Base-by-base conservation (phyloP, 30 jellyfish, hydroid and myxozoan genomes). In the Cassiopea andromeda region DNA sequence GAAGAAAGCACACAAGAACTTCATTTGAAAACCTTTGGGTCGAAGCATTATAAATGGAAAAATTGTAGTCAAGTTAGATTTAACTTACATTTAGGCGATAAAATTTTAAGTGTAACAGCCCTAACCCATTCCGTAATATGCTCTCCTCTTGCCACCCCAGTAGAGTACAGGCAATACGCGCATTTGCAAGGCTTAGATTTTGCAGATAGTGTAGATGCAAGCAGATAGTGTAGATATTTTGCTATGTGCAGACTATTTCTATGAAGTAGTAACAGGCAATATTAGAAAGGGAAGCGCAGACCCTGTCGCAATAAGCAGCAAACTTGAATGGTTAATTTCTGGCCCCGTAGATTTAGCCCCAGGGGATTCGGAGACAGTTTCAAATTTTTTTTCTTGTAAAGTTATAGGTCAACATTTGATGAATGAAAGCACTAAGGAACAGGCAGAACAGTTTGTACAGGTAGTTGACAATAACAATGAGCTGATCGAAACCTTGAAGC, bases 401-500 rank as follows among this genome's bases (percentile, higher is more conserved):
- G 12, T 54, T 54, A 10, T 54, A 54, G 64, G 12, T 54, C 64
- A 54, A 10, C 64, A 54, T 10, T 54, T 54, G 12, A 0, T 54
- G 7, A 54, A 54, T 54, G 64, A 54, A 54, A 54, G 7, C 64
- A 54, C 64, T 6, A 54, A 54, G 12, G 64, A 10, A 3, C 10
- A 54, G 7, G 64, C 64, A 54, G 64, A 54, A 10, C 64, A 54
- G 64, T 54, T 54, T 54, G 10, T 54, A 54, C 64, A 54, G 64
- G 64, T 0, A 54, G 64, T 54, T 54, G 64, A 64, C 73, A 17
- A 64, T 13, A 0, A 13, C 0, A 64, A 64, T 2, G 95, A 88
- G 50, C 78, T 88, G 7, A 71, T 69, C 7, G 86, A 88, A 44
- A 75, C 95, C 48, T 69, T 88, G 86, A 69, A 88, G 1, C 57